A percentile compares a stretch with the other conserved stretches of the same genome.
phyloP scores from a whole-genome alignment of 1,140 invertebrate species.

The Hormaphis cornu region DNA sequence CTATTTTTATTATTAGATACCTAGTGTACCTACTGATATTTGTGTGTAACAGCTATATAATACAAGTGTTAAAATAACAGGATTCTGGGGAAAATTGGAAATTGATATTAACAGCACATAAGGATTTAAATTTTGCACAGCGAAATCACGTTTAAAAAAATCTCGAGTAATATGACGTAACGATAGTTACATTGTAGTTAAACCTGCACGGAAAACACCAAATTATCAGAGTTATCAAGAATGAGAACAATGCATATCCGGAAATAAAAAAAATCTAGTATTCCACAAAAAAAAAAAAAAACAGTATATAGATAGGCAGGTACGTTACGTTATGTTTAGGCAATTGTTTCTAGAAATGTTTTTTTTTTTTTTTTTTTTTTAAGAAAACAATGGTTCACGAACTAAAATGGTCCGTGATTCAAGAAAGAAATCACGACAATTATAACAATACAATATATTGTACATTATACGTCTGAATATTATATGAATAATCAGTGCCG shows the following conservation, averaged over 20 bases:
- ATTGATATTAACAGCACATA: too few relatives aligned
- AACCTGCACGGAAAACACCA: not conserved
- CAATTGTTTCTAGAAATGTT: not conserved
- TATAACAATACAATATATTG: constrained; percentile 2
- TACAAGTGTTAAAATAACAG: too few relatives aligned
- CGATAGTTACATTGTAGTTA: not conserved
- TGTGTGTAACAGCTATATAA: too few relatives aligned
- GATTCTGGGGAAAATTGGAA: too few relatives aligned
- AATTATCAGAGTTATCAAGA: not conserved
- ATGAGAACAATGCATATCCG: constrained; percentile 23
- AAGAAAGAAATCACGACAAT: not conserved
- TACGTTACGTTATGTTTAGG: constrained; percentile 4
- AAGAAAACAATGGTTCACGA: constrained; percentile 10
- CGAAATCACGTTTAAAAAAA: not conserved
- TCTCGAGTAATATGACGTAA: not conserved
- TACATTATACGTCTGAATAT: too few relatives aligned
- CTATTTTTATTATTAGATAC: too few relatives aligned
- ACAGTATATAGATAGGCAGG: too few relatives aligned
- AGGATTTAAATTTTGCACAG: not conserved
- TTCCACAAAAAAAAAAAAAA: constrained; percentile 21
- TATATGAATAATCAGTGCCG: not conserved
- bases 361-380: not conserved
- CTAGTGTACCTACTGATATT: too few relatives aligned
- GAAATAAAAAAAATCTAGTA: constrained; percentile 7
- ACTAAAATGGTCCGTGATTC: not conserved